Base-by-base conservation (phyloP, 2,113 vertebrate genomes). In the Phoenicopterus ruber region DNA sequence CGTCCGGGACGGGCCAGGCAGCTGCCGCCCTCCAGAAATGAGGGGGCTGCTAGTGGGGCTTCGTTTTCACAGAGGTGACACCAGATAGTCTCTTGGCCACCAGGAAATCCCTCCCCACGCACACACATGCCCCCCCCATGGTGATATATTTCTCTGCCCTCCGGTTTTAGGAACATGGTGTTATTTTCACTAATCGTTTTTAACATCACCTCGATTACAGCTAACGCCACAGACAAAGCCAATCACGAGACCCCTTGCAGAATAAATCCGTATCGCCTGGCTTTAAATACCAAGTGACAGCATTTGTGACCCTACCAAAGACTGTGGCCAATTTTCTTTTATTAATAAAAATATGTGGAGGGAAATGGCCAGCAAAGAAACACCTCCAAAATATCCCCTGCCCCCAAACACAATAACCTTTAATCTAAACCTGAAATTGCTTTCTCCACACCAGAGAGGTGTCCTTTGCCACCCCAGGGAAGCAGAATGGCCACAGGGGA, bases 191-290 rank as follows among this genome's bases (percentile, higher is more conserved):
- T 83, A 67, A 82, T 91, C 38, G 29, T 74, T 59, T 24, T 70
- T 84, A 88, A 86, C 77, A 95, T 54, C 49, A 93, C 67, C 93
- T 88, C 92, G 93, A 70, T 96, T 85, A 87, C 49, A 87, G 29
- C 73, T 90, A 91, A 86, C 55, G 5, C 25, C 26, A 25, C 44
- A 78, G 72, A 79, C 13, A 34, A 71, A 72, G 26, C 32, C 93
- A 94, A 71, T 47, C 81, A 24, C 24, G 24, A 52, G 81, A 57
- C 62, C 25, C 26, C 3, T 6, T 0, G 13, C 29, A 55, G 73
- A 95, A 49, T 17, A 93, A 86, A 76, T 38, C 62, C 24, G 0
- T 44, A 36, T 77, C 31, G 10, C 36, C n/a, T 63, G 59, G 52
- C 24, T 93, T 79, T 46, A 70, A 81, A 94, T 49, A 92, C 77